Conservation (phyloP, 2,888 invertebrate genomes). For the Drosophila suboccidentalis region DNA sequence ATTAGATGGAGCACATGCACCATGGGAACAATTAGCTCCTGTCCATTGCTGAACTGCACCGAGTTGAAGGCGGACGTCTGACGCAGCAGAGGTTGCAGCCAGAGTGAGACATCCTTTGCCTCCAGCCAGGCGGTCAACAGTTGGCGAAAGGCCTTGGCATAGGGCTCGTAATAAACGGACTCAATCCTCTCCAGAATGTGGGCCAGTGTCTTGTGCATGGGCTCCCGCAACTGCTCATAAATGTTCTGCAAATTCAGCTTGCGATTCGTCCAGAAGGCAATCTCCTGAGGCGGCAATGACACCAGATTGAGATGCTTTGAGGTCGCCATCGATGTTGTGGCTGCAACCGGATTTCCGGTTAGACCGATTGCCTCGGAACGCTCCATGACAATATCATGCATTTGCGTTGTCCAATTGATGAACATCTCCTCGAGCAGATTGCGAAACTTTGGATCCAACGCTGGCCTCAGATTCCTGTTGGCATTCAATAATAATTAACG, state of each 20-base stretch:
- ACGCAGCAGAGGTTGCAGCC: constrained; percentile 90
- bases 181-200: constrained; percentile 91
- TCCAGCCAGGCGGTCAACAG: constrained; percentile 92
- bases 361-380: constrained; percentile 68
- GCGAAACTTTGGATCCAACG: constrained; percentile 79
- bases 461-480: constrained; percentile 66
- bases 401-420: constrained; percentile 95
- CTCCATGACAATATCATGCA: constrained; percentile 86
- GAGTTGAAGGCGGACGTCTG: constrained; percentile 88
- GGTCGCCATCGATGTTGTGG: constrained; percentile 10
- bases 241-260: constrained; percentile 94
- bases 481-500: constrained; percentile 25
- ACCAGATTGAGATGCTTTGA: constrained; percentile 53
- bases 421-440: constrained; percentile 94
- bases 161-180: constrained; percentile 92
- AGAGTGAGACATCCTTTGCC: constrained; percentile 93
- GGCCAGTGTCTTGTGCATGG: constrained; percentile 93
- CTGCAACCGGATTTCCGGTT: neutral
- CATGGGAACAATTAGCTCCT: constrained; percentile 88
- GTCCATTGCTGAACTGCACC: constrained; percentile 89
- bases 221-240: constrained; percentile 93
- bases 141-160: constrained; percentile 92
- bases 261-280: constrained; percentile 93
- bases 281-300: constrained; percentile 89
- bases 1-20: constrained; percentile 94